A percentile compares a stretch with the other conserved stretches of the same genome.
phyloP scores from a whole-genome alignment of 1,140 invertebrate genomes.

The Macrobrachium nipponense region DNA sequence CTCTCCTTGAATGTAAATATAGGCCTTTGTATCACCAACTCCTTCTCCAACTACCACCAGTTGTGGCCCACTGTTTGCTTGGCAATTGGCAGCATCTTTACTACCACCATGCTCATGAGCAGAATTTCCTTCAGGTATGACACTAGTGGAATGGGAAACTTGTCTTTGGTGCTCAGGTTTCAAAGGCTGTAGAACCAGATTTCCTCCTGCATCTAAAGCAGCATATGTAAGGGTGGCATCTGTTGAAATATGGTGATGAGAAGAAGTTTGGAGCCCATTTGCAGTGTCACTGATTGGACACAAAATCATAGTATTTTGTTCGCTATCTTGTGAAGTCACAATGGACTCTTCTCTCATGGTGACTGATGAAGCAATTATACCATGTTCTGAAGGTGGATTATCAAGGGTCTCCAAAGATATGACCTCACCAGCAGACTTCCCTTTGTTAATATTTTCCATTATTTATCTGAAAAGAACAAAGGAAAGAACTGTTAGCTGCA shows the following conservation, averaged over 20 bases:
- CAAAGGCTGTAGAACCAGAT: constrained; percentile 34
- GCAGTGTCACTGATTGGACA: constrained; percentile 19
- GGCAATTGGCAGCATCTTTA: background rate
- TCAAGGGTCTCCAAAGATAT: background rate
- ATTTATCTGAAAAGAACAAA: no score
- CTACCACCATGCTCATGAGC: background rate
- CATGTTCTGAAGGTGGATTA: background rate
- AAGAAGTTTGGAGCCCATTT: background rate
- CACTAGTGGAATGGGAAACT: background rate
- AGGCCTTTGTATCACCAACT: constrained; percentile 30
- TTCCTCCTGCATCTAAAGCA: constrained; percentile 20
- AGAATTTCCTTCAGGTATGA: background rate
- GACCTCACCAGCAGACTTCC: background rate
- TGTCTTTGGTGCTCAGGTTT: background rate
- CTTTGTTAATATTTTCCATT: no score
- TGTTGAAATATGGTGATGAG: constrained; percentile 27
- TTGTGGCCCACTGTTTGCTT: background rate
- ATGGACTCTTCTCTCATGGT: constrained; percentile 1
- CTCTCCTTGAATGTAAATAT: constrained; percentile 45
- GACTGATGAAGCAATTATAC: background rate
- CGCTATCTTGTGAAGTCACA: constrained; percentile 27
- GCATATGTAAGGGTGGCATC: constrained; percentile 46
- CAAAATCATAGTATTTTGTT: constrained; percentile 18
- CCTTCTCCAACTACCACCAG: constrained; percentile 53
- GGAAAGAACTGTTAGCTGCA: no score